Percentiles rank a stretch among this genome's conserved stretches.
phyloP scores from a whole-genome alignment of 2,113 vertebrate species.

The Atrichornis clamosus region DNA sequence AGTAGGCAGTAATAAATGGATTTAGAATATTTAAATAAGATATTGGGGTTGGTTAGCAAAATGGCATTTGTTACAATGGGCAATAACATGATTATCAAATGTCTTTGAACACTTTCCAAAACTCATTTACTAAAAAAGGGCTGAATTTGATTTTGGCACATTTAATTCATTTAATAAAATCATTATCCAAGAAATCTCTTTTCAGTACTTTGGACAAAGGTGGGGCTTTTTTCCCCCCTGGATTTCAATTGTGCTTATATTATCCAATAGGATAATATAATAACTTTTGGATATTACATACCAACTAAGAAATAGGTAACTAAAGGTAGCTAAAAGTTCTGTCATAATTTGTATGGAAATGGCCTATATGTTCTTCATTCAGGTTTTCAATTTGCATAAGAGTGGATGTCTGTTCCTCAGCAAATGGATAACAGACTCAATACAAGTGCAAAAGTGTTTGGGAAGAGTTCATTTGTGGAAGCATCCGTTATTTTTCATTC shows the following conservation, averaged over 20 bases:
- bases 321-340: not conserved
- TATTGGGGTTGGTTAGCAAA: not conserved
- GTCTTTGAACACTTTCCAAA: not conserved
- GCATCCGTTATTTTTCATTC: not conserved
- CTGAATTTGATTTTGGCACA: not conserved
- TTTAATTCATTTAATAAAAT: not conserved
- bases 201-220: not conserved
- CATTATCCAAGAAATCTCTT: not conserved
- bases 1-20: not conserved
- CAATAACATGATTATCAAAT: not conserved
- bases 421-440: not conserved
- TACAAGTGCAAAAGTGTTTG: not conserved
- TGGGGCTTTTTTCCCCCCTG: rapidly evolving
- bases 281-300: not conserved
- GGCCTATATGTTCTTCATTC: not conserved
- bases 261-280: not conserved
- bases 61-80: not conserved
- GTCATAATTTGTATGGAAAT: not conserved
- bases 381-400: not conserved
- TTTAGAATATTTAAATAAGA: not conserved
- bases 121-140: not conserved
- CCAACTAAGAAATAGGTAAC: not conserved
- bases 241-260: not conserved
- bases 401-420: not conserved
- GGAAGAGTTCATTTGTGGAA: not conserved